Base-by-base conservation (phyloP, 1,140 invertebrate genomes). In the Chironomus tepperi region DNA sequence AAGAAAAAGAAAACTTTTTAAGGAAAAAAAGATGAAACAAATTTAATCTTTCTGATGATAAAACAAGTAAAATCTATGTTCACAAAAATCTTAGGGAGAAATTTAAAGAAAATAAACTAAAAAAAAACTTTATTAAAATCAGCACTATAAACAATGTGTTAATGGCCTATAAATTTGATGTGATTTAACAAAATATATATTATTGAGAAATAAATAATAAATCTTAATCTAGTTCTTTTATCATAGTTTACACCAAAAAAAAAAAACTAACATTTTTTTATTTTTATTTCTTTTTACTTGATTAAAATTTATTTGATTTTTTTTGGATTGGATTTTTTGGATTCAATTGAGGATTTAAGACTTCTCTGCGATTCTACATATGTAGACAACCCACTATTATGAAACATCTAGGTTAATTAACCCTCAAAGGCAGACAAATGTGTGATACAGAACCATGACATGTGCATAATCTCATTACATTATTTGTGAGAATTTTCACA, bases 141-240 rank as follows among this genome's bases (percentile, higher is more conserved):
- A 57, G 47, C 47, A 57, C 47, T 57, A n/a, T 57, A 57, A 57
- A 57, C 47, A 57, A 57, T 57, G 47, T 57, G 47, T 57, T 57
- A n/a, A 57, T 57, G 47, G 47, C 47, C 47, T 57, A 57, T 57
- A 57, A 12, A 57, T 57, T 57, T 57, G 47, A 57, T 57, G 47
- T 57, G 47, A 57, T 57, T 57, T 57, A 57, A 57, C 47, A 57
- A 57, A 34, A 57, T 57, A 57, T 57, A 57, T 57, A 12, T 34
- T 34, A 34, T 34, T 34, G 24, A 34, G 15, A 57, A 57, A 57
- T 57, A 57, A 34, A 34, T 34, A 34, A 34, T 34, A 34, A 34
- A 34, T 34, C 24, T 34, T 34, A 34, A 34, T 34, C 24, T 34
- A 34, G 24, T 34, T 34, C 24, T 34, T 34, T 34, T 34, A 34